Percentiles rank a stretch among this genome's conserved stretches.
These are phyloP conservation scores for Pogona vitticeps DNA, from an alignment of 2,113 vertebrate genomes.

Conservation along the genomic window DNA sequence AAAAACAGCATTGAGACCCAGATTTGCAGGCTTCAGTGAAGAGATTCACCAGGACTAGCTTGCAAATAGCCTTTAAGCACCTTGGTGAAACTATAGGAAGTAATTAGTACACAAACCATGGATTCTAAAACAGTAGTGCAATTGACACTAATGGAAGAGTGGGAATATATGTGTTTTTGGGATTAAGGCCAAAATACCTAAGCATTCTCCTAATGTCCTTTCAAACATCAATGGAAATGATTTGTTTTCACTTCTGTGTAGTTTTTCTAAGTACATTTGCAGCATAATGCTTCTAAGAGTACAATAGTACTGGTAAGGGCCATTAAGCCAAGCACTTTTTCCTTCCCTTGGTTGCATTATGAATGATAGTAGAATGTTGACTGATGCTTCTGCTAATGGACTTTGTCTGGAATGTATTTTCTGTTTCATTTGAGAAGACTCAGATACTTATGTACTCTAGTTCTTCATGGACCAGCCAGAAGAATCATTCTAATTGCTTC, in stretches of 20 bases:
- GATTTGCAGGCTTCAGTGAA: conserved; percentile 18
- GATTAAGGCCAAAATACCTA: conserved; percentile 17
- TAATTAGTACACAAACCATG: not conserved
- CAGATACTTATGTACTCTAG: not conserved
- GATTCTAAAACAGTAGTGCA: not conserved
- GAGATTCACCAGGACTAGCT: not conserved
- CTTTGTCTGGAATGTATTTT: conserved; percentile 45
- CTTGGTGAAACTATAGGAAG: not conserved
- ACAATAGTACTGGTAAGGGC: conserved; percentile 36
- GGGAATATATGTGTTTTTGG: conserved; percentile 10
- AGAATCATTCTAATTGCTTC: conserved; percentile 2
- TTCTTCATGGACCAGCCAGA: conserved; percentile 15
- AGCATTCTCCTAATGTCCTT: conserved; percentile 35
- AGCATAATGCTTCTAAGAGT: conserved; percentile 27
- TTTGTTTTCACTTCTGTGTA: conserved; percentile 6
- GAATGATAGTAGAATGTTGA: conserved; percentile 48
- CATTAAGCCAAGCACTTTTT: conserved; percentile 52
- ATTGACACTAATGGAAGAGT: conserved; percentile 4
- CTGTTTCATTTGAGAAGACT: conserved; percentile 52
- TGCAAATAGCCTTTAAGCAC: too few species aligned
- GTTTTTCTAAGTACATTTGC: conserved; percentile 16
- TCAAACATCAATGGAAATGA: not conserved
- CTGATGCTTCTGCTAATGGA: conserved; percentile 44
- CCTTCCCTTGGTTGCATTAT: conserved; percentile 48
- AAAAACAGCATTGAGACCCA: not conserved